Conservation (phyloP, 2,888 invertebrate species). For the Hofmannophila pseudospretella region DNA sequence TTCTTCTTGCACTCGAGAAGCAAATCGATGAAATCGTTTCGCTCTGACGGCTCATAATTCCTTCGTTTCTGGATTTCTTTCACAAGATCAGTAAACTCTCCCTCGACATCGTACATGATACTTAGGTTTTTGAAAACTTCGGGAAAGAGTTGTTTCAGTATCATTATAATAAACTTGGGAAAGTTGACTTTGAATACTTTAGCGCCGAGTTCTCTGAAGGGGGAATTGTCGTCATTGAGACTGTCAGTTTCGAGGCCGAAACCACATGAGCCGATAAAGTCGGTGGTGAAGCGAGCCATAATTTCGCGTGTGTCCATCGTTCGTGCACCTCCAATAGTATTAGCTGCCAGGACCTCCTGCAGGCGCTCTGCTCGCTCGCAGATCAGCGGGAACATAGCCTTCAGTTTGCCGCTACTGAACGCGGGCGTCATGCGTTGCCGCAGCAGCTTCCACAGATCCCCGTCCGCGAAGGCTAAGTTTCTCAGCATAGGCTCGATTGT, state of each 20-base stretch:
- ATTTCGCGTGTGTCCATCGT: constrained; percentile 22
- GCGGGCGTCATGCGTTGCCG: constrained; percentile 47
- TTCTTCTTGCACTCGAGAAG: constrained; percentile 21
- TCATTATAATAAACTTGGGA: constrained; percentile 1
- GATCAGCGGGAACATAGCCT: constrained; percentile 25
- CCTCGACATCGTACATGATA: constrained; percentile 1
- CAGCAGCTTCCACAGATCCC: constrained; percentile 43
- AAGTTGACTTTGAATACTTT: constrained; percentile 13
- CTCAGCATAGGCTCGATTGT: constrained; percentile 17
- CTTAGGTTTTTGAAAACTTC: constrained; percentile 1
- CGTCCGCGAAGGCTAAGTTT: constrained; percentile 21
- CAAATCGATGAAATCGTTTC: constrained; percentile 27
- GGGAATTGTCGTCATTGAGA: constrained; percentile 17
- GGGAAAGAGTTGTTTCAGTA: constrained; percentile 4
- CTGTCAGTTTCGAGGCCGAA: constrained; percentile 21
- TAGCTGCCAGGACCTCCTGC: constrained; percentile 17
- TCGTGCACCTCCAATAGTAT: background rate
- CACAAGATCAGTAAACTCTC: constrained; percentile 7
- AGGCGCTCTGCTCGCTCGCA: constrained; percentile 30
- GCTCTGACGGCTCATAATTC: constrained; percentile 18
- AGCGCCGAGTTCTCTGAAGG: constrained; percentile 18
- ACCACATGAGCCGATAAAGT: constrained; percentile 21
- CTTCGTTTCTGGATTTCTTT: constrained; percentile 15
- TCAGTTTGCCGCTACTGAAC: constrained; percentile 22
- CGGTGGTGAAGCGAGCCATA: constrained; percentile 18